These are phyloP conservation scores for Mesorhabditis spiculigera DNA, from an alignment of 2,888 invertebrate species.

Conservation along the genomic window DNA sequence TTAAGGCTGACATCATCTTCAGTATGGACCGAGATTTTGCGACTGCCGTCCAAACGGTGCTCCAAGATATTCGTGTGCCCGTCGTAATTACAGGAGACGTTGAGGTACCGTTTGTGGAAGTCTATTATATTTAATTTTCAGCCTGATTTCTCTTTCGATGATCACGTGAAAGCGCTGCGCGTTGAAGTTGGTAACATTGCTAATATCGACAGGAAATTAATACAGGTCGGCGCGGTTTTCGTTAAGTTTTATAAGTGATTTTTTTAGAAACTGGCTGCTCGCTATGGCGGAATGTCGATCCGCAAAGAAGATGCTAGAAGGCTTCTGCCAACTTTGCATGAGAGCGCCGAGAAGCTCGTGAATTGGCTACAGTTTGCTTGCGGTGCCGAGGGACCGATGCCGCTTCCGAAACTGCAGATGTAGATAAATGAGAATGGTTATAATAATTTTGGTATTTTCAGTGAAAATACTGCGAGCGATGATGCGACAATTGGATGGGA, in stretches of 20 bases:
- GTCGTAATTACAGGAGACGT: background rate
- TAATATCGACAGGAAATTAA: too few species aligned
- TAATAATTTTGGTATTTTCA: too few species aligned
- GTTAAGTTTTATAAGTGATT: background rate
- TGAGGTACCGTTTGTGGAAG: background rate
- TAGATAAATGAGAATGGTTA: too few species aligned
- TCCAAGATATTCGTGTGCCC: background rate
- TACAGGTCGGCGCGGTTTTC: background rate
- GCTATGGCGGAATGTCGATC: background rate
- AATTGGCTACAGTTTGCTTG: constrained; percentile 1
- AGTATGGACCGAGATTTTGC: background rate
- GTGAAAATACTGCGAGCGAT: too few species aligned
- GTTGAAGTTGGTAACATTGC: too few species aligned
- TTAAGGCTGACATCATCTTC: background rate
- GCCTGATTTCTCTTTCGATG: background rate
- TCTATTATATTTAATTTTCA: background rate
- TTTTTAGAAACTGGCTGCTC: background rate
- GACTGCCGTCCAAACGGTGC: background rate
- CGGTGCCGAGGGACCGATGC: background rate
- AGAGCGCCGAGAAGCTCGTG: background rate
- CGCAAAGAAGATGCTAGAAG: background rate
- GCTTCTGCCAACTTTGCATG: background rate
- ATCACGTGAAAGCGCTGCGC: too few species aligned
- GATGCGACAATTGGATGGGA: too few species aligned
- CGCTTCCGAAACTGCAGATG: too few species aligned